These are phyloP conservation scores for Caenorhabditis zanzibari DNA, from an alignment of 2,888 invertebrate species.

Conservation along the genomic window DNA sequence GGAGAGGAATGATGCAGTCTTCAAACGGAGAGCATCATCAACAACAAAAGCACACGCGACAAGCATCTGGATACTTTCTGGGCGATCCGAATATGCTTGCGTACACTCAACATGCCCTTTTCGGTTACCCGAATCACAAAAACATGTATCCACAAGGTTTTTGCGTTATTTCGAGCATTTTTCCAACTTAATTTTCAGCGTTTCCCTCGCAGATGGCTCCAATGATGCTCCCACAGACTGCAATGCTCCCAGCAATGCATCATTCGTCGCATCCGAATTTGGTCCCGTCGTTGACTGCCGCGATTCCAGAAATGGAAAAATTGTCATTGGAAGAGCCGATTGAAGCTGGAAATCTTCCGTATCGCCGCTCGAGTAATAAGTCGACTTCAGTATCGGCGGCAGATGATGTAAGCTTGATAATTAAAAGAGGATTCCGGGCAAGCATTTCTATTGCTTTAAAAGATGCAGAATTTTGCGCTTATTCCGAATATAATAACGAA, in stretches of 20 bases:
- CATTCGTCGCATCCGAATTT: neutral
- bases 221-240: conserved; percentile 17
- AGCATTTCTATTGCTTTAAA: too few species aligned
- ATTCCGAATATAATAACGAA: too few species aligned
- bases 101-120: conserved; percentile 39
- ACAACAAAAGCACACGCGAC: conserved; percentile 13
- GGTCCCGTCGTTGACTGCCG: conserved; percentile 3
- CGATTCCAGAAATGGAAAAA: conserved; percentile 59
- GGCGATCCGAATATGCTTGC: conserved; percentile 49
- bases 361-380: conserved; percentile 45
- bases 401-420: conserved; percentile 34
- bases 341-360: conserved; percentile 50
- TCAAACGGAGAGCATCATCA: conserved; percentile 54
- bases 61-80: conserved; percentile 31
- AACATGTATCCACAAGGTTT: conserved; percentile 39
- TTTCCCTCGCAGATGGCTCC: conserved; percentile 27
- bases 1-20: conserved; percentile 44
- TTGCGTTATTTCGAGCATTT: neutral
- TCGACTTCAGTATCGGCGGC: conserved; percentile 13
- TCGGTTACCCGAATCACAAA: conserved; percentile 48
- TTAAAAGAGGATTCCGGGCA: too few species aligned
- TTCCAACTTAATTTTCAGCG: neutral
- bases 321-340: conserved; percentile 54
- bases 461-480: too few species aligned
- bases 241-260: conserved; percentile 24